These are phyloP conservation scores for Sarcoramphus papa DNA, from an alignment of 2,797 vertebrate species.

Conservation along the genomic window DNA sequence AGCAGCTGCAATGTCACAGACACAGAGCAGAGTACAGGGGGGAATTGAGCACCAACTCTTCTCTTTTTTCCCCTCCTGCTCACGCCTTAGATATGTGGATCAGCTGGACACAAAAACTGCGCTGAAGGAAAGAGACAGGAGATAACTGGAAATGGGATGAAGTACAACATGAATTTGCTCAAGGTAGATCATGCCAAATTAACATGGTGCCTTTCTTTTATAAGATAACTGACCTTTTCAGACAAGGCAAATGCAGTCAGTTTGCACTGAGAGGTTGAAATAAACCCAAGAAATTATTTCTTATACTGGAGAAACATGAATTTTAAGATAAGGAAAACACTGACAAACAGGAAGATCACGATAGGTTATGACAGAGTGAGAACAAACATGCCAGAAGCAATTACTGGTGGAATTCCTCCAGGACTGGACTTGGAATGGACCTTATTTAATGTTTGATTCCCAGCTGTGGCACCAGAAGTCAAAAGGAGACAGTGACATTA, in stretches of 20 bases:
- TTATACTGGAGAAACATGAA: background rate
- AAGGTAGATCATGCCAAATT: background rate
- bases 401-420: background rate
- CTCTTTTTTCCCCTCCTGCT: background rate
- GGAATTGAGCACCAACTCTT: background rate
- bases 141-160: background rate
- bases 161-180: background rate
- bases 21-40: background rate
- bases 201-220: background rate
- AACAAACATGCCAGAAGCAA: background rate
- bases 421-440: background rate
- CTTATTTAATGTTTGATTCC: background rate
- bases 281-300: background rate
- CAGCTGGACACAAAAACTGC: background rate
- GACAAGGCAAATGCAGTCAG: background rate
- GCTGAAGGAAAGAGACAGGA: background rate
- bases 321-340: background rate
- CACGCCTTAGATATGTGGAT: accelerated
- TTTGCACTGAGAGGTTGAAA: background rate
- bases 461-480: background rate
- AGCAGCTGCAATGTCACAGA: background rate
- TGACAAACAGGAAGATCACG: background rate
- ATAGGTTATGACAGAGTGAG: background rate
- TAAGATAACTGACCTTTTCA: background rate
- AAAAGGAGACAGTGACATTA: background rate